These are phyloP conservation scores for Spheniscus mendiculus DNA, from an alignment of 2,113 vertebrate species.

Conservation along the genomic window DNA sequence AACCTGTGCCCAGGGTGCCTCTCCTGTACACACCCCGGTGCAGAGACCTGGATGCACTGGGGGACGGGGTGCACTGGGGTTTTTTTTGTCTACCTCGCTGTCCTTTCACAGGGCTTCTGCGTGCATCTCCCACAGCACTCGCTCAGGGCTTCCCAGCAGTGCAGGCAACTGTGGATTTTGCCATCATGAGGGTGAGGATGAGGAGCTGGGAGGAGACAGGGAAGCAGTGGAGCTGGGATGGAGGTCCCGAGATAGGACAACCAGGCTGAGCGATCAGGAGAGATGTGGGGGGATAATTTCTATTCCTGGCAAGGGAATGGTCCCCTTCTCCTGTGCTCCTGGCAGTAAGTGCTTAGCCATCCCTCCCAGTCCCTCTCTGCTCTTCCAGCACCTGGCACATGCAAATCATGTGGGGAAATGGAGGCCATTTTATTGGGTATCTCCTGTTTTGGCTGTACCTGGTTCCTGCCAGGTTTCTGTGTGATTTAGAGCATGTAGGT, in stretches of 20 bases:
- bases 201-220: background rate
- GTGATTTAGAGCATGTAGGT: background rate
- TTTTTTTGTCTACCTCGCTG: background rate
- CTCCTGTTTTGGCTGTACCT: background rate
- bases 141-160: background rate
- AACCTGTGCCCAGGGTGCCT: background rate
- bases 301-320: background rate
- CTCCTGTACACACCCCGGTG: background rate
- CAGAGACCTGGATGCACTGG: background rate
- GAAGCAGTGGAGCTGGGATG: rapidly evolving
- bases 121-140: rapidly evolving
- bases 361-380: background rate
- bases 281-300: background rate
- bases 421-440: background rate
- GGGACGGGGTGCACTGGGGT: rapidly evolving
- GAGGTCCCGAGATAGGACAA: rapidly evolving
- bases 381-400: background rate
- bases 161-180: background rate
- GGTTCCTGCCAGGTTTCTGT: background rate
- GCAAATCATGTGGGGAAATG: background rate
- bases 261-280: background rate
- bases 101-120: background rate
- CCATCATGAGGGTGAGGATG: background rate
- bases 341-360: background rate
- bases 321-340: background rate